phyloP scores from a whole-genome alignment of 1,140 invertebrate species.

The Brachystomella parvula region DNA sequence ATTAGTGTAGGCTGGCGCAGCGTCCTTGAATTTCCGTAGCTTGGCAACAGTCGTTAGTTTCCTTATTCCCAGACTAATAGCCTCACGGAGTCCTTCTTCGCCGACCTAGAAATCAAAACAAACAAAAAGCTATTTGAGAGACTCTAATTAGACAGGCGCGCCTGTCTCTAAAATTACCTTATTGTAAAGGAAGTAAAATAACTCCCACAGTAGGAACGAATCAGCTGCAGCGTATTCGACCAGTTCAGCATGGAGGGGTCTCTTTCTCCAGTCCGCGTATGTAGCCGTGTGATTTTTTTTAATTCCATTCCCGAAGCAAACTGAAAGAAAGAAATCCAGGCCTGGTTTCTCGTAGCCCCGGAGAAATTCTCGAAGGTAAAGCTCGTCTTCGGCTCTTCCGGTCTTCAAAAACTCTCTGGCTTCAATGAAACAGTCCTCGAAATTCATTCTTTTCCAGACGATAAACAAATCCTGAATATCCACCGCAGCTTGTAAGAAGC shows the following conservation, averaged over 20 bases:
- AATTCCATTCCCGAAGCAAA: neutral
- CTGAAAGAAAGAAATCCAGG: neutral
- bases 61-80: neutral
- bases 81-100: neutral
- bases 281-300: neutral
- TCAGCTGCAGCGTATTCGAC: neutral
- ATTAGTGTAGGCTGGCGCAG: neutral
- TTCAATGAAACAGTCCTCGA: neutral
- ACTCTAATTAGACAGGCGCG: neutral
- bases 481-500: neutral
- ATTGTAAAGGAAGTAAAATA: neutral
- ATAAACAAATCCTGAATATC: slow-evolving; percentile 10
- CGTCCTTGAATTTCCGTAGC: neutral
- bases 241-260: neutral
- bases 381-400: too few species aligned
- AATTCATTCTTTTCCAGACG: neutral
- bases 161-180: neutral
- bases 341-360: neutral
- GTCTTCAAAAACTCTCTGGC: too few species aligned
- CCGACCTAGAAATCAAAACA: neutral
- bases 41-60: neutral
- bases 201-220: neutral
- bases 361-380: too few species aligned
- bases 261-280: neutral
- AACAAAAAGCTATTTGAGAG: neutral